Evolutionary conservation across 2,113 vertebrate species (phyloP).

Genomic region (Ranitomeya variabilis): DNA sequence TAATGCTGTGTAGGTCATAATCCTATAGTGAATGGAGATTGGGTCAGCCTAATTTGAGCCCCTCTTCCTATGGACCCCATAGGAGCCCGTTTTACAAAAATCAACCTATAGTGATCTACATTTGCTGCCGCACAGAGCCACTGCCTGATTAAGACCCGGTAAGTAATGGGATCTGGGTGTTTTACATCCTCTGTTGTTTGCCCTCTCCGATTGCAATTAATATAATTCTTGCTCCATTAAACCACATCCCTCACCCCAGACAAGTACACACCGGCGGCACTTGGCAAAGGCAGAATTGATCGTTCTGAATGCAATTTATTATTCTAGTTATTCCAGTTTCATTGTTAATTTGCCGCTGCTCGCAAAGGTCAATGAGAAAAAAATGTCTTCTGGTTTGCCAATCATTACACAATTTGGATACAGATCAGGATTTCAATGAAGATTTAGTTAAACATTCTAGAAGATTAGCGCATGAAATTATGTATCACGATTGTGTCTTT

Average conservation of each 20-base stretch:
- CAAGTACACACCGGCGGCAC: background rate
- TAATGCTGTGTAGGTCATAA: too few species aligned
- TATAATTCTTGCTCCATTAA: background rate
- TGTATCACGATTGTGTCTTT: background rate
- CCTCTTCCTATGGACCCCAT: too few species aligned
- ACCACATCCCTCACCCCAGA: background rate
- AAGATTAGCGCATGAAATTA: background rate
- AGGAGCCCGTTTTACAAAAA: too few species aligned
- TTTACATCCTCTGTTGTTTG: background rate
- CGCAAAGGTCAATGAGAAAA: background rate
- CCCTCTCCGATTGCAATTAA: background rate
- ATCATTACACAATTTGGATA: background rate
- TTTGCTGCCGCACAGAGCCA: background rate
- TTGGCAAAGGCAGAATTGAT: background rate
- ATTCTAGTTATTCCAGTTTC: background rate
- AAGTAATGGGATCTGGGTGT: background rate
- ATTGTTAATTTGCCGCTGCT: background rate
- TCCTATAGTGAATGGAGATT: too few species aligned
- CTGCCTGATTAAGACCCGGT: background rate
- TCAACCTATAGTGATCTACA: too few species aligned
- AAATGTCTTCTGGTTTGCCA: background rate
- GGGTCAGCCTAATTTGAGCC: too few species aligned
- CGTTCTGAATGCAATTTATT: background rate
- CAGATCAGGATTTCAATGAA: background rate
- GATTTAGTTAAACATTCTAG: background rate